Evolutionary conservation across 2,797 vertebrate species (phyloP), one percentile per base, ranked within the genome.

Genomic region (Pangasius djambal): DNA sequence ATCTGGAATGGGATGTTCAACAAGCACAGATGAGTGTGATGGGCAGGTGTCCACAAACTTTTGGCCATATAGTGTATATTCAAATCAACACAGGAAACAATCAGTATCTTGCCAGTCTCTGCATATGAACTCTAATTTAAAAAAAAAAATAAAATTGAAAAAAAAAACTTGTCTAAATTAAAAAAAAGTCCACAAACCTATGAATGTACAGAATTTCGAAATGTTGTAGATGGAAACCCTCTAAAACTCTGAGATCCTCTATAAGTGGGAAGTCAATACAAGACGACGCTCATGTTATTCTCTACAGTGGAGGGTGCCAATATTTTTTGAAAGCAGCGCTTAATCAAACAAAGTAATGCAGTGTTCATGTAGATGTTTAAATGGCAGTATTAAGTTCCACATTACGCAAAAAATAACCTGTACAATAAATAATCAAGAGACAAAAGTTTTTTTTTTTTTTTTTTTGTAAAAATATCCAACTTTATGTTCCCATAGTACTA

Each of bases 401-500:
- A 25, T 28, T 28, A n/a, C 0, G 48, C 2, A 70, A 25, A 20
- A 25, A 20, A 67, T 31, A 65, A 61, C 61, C 20, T 15, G 31
- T 20, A 67, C 69, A 88, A 48, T 88, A 84, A 65, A 77, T 75
- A 44, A 87, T 61, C 55, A 95, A 93, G 89, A 92, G 94, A 95
- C 83, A 97, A 96, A n/a, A 74, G 22, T 28, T 37, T 18, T 52
- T 57, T 37, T 69, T 81, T 18, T 52, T 57, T 37, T 69, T 81
- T 50, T 92, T 97, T 97, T 98, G 98, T 98, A 99, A 99, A 99
- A 99, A 98, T 98, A 99, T 97, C 97, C 97, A 97, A 98, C 97
- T 98, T 97, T 97, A 98, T 99, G 97, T 98, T 97, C 96, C 98
- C 97, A 96, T 97, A 97, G 95, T 97, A 97, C 97, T 96, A 95